These are phyloP conservation scores for Philhelius pedissequus DNA, from an alignment of 2,888 invertebrate species.

Conservation along the genomic window DNA sequence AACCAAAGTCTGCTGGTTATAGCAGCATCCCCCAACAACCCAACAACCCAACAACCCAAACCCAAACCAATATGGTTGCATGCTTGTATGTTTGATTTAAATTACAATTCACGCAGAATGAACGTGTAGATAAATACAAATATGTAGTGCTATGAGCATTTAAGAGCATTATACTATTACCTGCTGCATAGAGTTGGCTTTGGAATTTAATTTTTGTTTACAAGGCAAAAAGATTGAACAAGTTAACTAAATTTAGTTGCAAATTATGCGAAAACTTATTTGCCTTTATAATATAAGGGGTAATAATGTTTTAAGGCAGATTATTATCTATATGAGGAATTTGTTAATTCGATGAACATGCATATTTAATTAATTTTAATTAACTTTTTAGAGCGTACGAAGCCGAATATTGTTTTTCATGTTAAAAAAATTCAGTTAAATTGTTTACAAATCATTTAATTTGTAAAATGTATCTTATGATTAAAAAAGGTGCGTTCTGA, in stretches of 20 bases:
- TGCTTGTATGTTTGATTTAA: not conserved
- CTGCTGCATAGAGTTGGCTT: no score
- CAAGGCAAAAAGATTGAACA: not conserved
- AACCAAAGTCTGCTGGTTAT: not conserved
- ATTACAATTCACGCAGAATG: slow-evolving; percentile 11
- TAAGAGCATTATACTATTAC: no score
- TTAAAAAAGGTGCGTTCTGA: no score
- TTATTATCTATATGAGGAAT: not conserved
- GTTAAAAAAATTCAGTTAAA: no score
- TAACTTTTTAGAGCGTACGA: no score
- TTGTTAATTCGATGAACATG: not conserved
- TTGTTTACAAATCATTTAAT: no score
- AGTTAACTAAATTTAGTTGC: not conserved
- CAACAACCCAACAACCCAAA: no score
- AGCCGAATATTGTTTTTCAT: no score
- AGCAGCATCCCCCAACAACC: no score
- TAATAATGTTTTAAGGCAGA: not conserved
- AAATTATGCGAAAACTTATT: not conserved
- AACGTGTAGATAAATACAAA: not conserved
- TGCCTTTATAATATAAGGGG: not conserved
- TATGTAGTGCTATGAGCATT: not conserved
- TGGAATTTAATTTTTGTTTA: slow-evolving; percentile 6
- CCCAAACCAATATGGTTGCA: no score
- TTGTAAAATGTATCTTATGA: no score
- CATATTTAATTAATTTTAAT: not conserved